Base-by-base conservation (phyloP, 92 coral and sea anemone species). In the Umimayanthus kanabou region DNA sequence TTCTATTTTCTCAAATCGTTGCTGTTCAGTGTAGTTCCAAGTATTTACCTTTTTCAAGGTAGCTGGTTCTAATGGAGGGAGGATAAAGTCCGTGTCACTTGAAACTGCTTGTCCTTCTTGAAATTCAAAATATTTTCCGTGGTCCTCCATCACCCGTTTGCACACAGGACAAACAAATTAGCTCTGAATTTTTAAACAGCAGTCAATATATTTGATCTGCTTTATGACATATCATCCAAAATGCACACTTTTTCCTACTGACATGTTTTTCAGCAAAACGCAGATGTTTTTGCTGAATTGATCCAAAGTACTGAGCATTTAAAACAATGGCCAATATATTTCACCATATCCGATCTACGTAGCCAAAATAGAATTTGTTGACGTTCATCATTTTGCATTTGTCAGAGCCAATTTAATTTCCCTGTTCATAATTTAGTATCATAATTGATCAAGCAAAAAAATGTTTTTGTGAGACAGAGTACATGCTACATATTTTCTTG, bases 11-110 rank as follows among this genome's bases (percentile, higher is more conserved):
- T 85, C 90, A 73, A 69, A 80, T 74, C 87, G 89, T 37, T 77
- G 89, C 73, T 88, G 89, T 72, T 88, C 89, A 76, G 89, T 53
- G 15, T 77, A 61, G 39, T 91, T 91, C 30, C 53, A 76, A 6
- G 91, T 73, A 40, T 88, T 91, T 6, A 88, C 43, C 85, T 86
- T 88, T 73, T 88, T 84, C 33, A 91, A 85, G 39, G 91, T 88
- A 10, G 82, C 77, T 25, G 83, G 73, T 18, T 88, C 93, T 39
- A 91, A 71, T 14, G 93, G 93, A 39, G 93, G 93, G 11, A 91
- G 55, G 16, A 91, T 43, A 9, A 50, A 66, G 57, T 91, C 91
- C 13, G 91, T 85, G 67, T 85, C 91, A 10, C 42, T 20, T 3
- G 85, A 33, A 11, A 23, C 67, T 15, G 70, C 26, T 40, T 39